Base-by-base conservation (phyloP, 92 coral and sea anemone species). In the Siderastrea radians region DNA sequence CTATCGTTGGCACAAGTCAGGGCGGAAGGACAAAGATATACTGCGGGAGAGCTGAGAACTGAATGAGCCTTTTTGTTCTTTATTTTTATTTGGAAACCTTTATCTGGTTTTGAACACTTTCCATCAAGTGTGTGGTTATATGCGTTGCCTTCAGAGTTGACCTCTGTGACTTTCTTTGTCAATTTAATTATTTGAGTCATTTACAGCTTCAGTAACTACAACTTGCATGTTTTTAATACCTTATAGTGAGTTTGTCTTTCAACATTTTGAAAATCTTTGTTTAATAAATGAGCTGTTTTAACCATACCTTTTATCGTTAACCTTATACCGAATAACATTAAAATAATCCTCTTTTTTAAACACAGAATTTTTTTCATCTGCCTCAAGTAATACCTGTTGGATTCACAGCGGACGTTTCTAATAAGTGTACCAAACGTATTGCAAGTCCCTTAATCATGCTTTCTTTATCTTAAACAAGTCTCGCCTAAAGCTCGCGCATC, bases 1-100 rank as follows among this genome's bases (percentile, higher is more conserved):
- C 81, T 84, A 19, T 92, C 92, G 15, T 74, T 93, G 54, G 94
- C 91, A 8, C 92, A 93, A 19, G 68, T 82, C 44, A 85, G 85
- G 52, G 94, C 94, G 38, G 93, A 95, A 70, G 86, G 86, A 5
- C 55, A 9, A 66, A 82, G 86, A 57, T 70, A 45, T 44, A 55
- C 52, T 2, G 45, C 69, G 58, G 69, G 52, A 54, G 57, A 55
- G 19, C 47, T 57, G 48, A 19, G 68, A 70, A 59, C 77, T n/a
- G 55, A 69, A 47, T 57, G 44, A 82, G 43, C 69, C 4, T 19
- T 75, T 65, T 60, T n/a, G 2, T 11, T 45, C 12, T 38, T 68
- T 68, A 47, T 44, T 5, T 8, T 38, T 47, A 10, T 69, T 52
- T 76, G 59, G 49, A 19, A 26, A 0, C 60, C 43, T 79, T 10